Evolutionary conservation across 2,113 vertebrate genomes (phyloP).

Genomic region (Falcunculus frontatus): DNA sequence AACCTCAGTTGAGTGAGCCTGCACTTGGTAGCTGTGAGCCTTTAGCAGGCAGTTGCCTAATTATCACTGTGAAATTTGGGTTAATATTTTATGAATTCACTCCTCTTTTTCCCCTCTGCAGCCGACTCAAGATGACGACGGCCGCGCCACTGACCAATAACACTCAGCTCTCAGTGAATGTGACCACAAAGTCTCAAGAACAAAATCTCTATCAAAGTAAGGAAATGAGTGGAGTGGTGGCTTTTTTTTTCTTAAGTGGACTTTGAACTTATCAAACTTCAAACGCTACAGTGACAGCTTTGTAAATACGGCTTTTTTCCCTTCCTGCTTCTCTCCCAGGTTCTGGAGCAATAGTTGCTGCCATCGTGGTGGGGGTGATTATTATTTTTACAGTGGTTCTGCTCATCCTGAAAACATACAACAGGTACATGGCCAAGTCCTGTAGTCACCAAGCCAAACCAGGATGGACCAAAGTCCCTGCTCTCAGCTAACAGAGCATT

Average conservation of each 20-base stretch:
- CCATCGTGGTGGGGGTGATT: conserved; percentile 87
- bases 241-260: background rate
- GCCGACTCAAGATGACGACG: conserved; percentile 65
- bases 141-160: background rate
- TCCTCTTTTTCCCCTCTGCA: background rate
- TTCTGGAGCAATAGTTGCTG: conserved; percentile 92
- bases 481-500: background rate
- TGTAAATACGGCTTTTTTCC: background rate
- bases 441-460: background rate
- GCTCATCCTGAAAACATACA: conserved; percentile 88
- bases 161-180: conserved; percentile 40
- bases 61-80: background rate
- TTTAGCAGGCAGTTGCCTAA: background rate
- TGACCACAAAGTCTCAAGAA: conserved; percentile 61
- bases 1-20: background rate
- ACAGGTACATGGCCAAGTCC: conserved; percentile 78
- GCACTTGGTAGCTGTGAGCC: background rate
- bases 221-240: background rate
- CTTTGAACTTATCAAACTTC: background rate
- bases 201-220: conserved; percentile 77
- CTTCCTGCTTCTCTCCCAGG: conserved; percentile 65
- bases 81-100: background rate
- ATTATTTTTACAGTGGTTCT: conserved; percentile 86
- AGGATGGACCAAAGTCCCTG: background rate
- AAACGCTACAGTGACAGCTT: background rate